Base-by-base conservation (phyloP, 53 echinoderm and acorn worm species). In the Antedon mediterranea region DNA sequence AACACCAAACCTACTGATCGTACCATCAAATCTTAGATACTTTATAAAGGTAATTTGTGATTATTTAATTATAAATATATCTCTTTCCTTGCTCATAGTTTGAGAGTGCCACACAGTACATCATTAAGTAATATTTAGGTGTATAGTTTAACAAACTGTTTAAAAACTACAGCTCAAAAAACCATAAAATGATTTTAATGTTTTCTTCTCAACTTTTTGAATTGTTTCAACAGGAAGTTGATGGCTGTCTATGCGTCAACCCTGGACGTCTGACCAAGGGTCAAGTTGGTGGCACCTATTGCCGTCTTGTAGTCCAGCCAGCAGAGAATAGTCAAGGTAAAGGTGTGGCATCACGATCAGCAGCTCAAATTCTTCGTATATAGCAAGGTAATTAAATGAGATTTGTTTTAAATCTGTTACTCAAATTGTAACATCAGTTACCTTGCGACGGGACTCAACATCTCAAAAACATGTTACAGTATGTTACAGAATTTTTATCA, bases 221-320 rank as follows among this genome's bases (percentile, higher is more conserved):
- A 7, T 57, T 57, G 20, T 57, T 31, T 13, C 74, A 15, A 32
- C 79, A 93, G 93, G 93, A 93, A 37, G 85, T 86, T 20, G 89
- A 84, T 28, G 85, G 86, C 28, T 79, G 86, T 34, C 78, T 93
- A 27, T 84, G 86, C 31, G 86, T 93, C 80, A 93, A 93, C 71
- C 93, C 93, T n/a, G 90, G 93, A n/a, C 82, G 91, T 32, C 41
- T 93, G 71, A 82, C 90, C 44, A 86, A 88, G 74, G 93, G 93
- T 75, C 93, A 93, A 76, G 88, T 81, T 32, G 93, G 93, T 71
- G 90, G 93, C 33, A 93, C 90, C 0, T 93, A 88, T 33, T 84
- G 85, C 29, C 83, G 84, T 74, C 57, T 93, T 8, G 86, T 93
- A 30, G 78, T 93, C 33, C 33, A 85, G 28, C 79, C 82, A 28